These are phyloP conservation scores for Haliclona indistincta DNA, from an alignment of 37 sponge, comb jelly and placozoan genomes.

Conservation along the genomic window DNA sequence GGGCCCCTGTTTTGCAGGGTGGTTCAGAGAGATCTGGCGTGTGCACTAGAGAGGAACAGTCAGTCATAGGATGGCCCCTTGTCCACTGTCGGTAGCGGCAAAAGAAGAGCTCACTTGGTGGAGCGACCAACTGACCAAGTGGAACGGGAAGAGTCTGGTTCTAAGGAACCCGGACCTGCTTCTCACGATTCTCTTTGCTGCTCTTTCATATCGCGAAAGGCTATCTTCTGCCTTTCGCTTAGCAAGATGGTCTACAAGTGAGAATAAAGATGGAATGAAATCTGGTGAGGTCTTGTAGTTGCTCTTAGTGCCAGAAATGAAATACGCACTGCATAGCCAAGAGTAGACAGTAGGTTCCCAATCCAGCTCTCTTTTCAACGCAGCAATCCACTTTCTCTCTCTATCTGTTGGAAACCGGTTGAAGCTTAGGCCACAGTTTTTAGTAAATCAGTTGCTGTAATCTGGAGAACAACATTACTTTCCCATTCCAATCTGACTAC, in stretches of 20 bases:
- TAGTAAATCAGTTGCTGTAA: neutral
- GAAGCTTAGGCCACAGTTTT: neutral
- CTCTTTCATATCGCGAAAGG: conserved; percentile 18
- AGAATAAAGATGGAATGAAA: conserved; percentile 59
- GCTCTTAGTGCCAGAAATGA: neutral
- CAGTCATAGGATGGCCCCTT: too few species aligned
- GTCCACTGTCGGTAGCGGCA: neutral
- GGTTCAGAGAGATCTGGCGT: too few species aligned
- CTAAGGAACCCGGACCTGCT: neutral
- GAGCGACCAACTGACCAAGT: conserved; percentile 27
- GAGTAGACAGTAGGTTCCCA: neutral
- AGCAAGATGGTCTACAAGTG: conserved; percentile 19
- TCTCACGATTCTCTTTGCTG: too few species aligned
- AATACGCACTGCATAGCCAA: neutral
- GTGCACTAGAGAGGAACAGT: too few species aligned
- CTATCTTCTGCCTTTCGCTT: conserved; percentile 14
- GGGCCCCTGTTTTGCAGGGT: too few species aligned
- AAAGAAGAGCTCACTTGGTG: conserved; percentile 36
- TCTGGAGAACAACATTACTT: neutral
- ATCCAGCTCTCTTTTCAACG: neutral
- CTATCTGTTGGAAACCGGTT: neutral
- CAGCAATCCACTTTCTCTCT: neutral
- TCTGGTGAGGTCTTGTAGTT: conserved; percentile 14
- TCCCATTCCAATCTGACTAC: too few species aligned
- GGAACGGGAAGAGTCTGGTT: too few species aligned